Conservation (phyloP, 2,113 vertebrate species). For the Perca fluviatilis region DNA sequence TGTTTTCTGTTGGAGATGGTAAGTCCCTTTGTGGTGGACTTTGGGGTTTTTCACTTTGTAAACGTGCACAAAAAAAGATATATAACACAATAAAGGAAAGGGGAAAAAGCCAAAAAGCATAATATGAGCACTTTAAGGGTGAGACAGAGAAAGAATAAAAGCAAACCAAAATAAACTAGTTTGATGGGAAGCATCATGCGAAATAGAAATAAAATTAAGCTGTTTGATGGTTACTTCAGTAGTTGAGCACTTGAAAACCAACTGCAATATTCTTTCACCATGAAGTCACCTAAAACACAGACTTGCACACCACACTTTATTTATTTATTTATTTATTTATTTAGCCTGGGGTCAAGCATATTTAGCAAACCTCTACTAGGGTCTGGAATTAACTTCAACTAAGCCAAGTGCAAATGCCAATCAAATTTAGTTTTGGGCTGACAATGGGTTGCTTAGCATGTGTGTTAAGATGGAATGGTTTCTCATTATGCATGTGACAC, state of each 20-base stretch:
- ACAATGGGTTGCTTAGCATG: neutral
- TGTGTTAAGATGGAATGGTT: neutral
- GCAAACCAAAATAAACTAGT: neutral
- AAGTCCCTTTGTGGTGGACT: no score
- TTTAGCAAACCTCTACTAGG: neutral
- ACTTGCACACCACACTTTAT: neutral
- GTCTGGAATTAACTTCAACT: neutral
- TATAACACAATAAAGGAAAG: no score
- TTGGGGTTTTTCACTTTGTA: no score
- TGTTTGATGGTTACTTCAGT: neutral
- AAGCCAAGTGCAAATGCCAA: neutral
- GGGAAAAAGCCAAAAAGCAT: no score
- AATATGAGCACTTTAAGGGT: neutral
- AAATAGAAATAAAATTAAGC: neutral
- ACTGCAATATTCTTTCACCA: neutral
- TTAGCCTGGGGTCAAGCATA: neutral
- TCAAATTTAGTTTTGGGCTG: neutral
- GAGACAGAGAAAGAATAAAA: neutral
- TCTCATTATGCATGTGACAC: no score
- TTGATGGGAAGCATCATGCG: neutral
- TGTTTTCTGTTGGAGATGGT: no score
- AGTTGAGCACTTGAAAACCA: neutral
- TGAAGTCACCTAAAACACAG: neutral
- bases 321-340: neutral
- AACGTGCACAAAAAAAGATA: no score